Conservation (phyloP, 2,888 invertebrate species). For the Eurytoma californica region DNA sequence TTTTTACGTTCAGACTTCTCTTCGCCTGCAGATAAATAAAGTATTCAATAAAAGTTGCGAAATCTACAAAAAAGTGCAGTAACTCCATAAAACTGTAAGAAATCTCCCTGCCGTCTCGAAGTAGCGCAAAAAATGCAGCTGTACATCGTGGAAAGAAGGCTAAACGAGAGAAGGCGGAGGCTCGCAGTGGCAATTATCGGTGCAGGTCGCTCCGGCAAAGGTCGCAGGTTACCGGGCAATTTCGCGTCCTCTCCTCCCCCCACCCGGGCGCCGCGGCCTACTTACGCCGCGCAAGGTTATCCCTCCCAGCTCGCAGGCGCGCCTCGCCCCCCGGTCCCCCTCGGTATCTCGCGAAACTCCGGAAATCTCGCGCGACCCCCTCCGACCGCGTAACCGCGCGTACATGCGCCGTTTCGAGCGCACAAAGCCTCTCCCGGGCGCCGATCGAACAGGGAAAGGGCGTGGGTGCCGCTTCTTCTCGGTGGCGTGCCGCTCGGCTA, state of each 20-base stretch:
- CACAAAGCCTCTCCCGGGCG: constrained; percentile 38
- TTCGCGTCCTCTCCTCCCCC: constrained; percentile 56
- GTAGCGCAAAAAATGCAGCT: background rate
- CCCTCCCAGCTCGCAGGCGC: constrained; percentile 38
- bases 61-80: background rate
- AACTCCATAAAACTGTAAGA: background rate
- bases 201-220: constrained; percentile 58
- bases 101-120: no score
- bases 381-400: background rate
- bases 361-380: constrained; percentile 3
- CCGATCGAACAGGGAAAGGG: constrained; percentile 68
- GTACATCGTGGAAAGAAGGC: background rate
- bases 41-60: no score
- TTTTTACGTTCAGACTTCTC: no score
- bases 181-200: constrained; percentile 65
- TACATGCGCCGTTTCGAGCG: background rate
- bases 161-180: constrained; percentile 37
- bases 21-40: no score
- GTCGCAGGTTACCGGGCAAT: constrained; percentile 68
- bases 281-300: constrained; percentile 62
- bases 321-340: constrained; percentile 61
- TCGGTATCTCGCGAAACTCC: constrained; percentile 48
- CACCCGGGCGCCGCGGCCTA: constrained; percentile 61
- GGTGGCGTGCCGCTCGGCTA: background rate
- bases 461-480: constrained; percentile 61